phyloP scores from a whole-genome alignment of 1,140 invertebrate genomes.

The Drosophila bocki region DNA sequence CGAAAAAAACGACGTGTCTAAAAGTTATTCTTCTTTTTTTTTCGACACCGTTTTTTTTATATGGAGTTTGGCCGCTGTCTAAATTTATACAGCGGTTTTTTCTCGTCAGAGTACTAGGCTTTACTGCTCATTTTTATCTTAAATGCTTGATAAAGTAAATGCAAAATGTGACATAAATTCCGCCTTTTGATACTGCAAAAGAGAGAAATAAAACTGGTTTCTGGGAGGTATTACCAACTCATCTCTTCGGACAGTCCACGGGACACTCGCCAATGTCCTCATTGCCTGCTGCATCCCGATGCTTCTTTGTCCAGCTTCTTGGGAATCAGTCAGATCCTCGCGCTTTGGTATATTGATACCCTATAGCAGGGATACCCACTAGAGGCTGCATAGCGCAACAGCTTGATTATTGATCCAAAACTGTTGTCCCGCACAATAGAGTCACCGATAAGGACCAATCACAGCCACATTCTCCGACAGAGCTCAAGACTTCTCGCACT shows the following conservation, averaged over 20 bases:
- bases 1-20: too few relatives aligned
- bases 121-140: too few relatives aligned
- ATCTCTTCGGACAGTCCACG: slow-evolving; percentile 90
- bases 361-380: slow-evolving; percentile 98
- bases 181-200: slow-evolving; percentile 57
- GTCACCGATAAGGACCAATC: slow-evolving; percentile 97
- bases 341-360: slow-evolving; percentile 99
- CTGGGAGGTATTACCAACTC: slow-evolving; percentile 88
- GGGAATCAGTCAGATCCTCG: slow-evolving; percentile 98
- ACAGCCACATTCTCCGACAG: slow-evolving; percentile 95
- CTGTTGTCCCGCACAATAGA: slow-evolving; percentile 99
- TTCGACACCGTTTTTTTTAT: too few relatives aligned
- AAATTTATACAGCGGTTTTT: too few relatives aligned
- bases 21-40: too few relatives aligned
- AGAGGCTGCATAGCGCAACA: slow-evolving; percentile 96
- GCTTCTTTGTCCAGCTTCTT: slow-evolving; percentile 93
- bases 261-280: slow-evolving; percentile 91
- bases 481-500: slow-evolving; percentile 96
- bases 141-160: slow-evolving; percentile 41
- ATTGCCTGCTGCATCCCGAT: slow-evolving; percentile 85
- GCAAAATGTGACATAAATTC: slow-evolving; percentile 63
- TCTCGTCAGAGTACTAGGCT: too few relatives aligned
- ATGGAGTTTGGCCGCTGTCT: too few relatives aligned
- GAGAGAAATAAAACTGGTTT: slow-evolving; percentile 19
- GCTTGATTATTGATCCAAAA: slow-evolving; percentile 97